Percentiles rank a stretch among this genome's conserved stretches.
Evolutionary conservation across 2,797 vertebrate species (phyloP).

Genomic region (Rhyacichthys aspro): DNA sequence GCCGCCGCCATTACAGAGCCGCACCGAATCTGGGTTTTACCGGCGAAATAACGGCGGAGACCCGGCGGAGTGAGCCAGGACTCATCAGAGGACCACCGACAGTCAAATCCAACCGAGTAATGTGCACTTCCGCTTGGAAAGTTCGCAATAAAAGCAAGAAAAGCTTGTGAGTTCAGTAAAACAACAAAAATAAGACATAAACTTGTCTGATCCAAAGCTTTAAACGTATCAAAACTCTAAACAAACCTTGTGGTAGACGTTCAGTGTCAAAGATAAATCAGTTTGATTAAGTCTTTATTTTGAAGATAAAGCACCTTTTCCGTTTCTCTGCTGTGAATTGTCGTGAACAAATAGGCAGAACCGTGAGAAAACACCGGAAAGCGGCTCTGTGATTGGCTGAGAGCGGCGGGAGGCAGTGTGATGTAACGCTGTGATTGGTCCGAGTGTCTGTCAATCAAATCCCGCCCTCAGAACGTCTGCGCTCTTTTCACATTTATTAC

Average conservation of each 20-base stretch:
- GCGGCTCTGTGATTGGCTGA: conserved; percentile 50
- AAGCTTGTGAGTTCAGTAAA: not conserved
- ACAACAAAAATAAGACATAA: not conserved
- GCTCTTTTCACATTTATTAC: not conserved
- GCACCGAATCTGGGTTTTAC: not conserved
- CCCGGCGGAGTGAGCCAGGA: not conserved
- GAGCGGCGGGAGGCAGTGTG: conserved; percentile 6
- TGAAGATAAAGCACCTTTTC: not conserved
- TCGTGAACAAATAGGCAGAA: conserved; percentile 31
- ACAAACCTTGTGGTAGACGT: not conserved
- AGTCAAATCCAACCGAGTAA: not conserved
- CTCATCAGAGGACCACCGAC: not conserved
- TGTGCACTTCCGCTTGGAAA: not conserved
- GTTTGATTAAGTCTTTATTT: not conserved
- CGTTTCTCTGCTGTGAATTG: not conserved
- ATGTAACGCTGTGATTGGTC: conserved; percentile 53
- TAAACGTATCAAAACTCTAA: not conserved
- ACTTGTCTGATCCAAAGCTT: too few species aligned
- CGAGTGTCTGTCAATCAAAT: conserved; percentile 29
- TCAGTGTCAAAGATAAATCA: not conserved
- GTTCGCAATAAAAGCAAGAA: not conserved
- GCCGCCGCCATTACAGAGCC: conserved; percentile 33
- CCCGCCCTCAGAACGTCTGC: not conserved
- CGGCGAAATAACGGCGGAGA: not conserved
- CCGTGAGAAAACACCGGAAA: conserved; percentile 11